Evolutionary conservation across 2,888 invertebrate species (phyloP).

Genomic region (Danaus chrysippus): DNA sequence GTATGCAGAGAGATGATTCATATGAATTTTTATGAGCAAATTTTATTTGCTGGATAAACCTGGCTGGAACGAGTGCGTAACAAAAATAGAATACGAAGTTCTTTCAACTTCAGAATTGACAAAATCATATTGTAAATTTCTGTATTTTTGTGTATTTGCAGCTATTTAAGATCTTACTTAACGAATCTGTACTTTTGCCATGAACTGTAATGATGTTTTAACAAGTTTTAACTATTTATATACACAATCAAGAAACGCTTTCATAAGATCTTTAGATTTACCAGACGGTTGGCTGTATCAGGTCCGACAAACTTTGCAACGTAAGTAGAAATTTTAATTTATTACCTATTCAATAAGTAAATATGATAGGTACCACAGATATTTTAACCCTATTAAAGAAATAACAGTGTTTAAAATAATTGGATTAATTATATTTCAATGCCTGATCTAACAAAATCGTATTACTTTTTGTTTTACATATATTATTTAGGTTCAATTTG

Average conservation of each 20-base stretch:
- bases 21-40: constrained; percentile 6
- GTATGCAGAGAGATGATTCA: background rate
- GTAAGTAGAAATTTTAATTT: constrained; percentile 38
- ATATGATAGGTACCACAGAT: too few relatives aligned
- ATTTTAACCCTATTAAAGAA: too few relatives aligned
- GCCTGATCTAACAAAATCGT: too few relatives aligned
- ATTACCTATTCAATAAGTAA: too few relatives aligned
- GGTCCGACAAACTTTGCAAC: constrained; percentile 41
- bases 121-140: constrained; percentile 24
- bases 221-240: constrained; percentile 48
- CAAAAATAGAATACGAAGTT: constrained; percentile 48
- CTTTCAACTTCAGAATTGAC: constrained; percentile 35
- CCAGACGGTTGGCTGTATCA: constrained; percentile 54
- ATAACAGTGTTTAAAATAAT: too few relatives aligned
- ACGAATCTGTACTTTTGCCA: constrained; percentile 19
- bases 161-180: background rate
- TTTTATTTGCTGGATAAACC: constrained; percentile 30
- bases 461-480: too few relatives aligned
- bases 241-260: constrained; percentile 48
- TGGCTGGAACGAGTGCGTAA: constrained; percentile 42
- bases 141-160: constrained; percentile 15
- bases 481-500: constrained; percentile 9
- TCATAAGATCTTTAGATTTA: constrained; percentile 59
- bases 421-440: too few relatives aligned
- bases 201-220: constrained; percentile 39